Evolutionary conservation across 2,113 vertebrate genomes (phyloP), one percentile per base, ranked within the genome.

Genomic region (Rhodinocichla rosea): DNA sequence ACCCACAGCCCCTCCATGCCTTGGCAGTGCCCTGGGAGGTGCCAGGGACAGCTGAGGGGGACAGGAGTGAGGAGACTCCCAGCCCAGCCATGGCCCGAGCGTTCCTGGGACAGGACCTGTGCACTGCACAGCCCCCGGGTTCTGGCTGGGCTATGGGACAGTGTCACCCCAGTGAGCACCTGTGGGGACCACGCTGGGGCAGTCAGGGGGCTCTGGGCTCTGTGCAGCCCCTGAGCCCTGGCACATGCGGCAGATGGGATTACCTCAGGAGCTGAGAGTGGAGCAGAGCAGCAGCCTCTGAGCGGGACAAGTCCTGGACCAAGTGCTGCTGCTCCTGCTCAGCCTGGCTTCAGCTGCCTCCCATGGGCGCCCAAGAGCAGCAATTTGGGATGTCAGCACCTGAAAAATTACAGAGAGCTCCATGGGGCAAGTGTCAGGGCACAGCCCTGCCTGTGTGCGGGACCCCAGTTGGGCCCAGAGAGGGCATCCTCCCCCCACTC

Each of bases 1-100:
- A 13, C 60, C 49, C 32, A 9, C 56, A 92, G 52, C 39, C 87
- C 88, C 95, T 97, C 97, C 94, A 96, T 98, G 92, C 76, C 18
- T n/a, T 16, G 5, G 83, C 45, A 55, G 68, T 26, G 49, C 76
- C 68, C 95, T 93, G 83, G 2, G 23, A 70, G 73, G 45, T 60
- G 69, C 33, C 74, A 64, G 35, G 59, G 37, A 60, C 5, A 9
- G 55, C 62, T 93, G 68, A 90, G 45, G 28, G 13, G 23, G 18
- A 68, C 11, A n/a, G 59, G 42, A 76, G 50, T 42, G 82, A 4
- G 0, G 15, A 71, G 17, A 35, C 17, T 26, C 23, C 32, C 42
- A 16, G 70, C n/a, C 16, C 59, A 68, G 32, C 50, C 26, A 28
- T 56, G 74, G 14, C 78, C 47, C 2, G 1, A 4, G 4, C 42